Evolutionary conservation across 2,888 invertebrate species (phyloP).

Genomic region (Sminthurinus aureus): DNA sequence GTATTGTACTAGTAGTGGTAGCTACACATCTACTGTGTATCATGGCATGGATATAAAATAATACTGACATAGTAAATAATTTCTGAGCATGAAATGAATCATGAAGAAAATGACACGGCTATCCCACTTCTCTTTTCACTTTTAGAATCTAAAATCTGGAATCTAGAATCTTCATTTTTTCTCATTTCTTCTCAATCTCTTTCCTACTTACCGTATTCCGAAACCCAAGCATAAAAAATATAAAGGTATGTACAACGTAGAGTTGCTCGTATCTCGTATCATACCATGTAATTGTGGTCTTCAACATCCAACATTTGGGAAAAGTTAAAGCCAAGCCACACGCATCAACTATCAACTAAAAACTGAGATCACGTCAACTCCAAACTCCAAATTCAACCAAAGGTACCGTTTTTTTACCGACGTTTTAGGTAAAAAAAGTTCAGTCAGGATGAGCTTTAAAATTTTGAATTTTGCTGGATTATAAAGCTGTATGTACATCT

Average conservation of each 20-base stretch:
- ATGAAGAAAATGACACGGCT: conserved; percentile 33
- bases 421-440: neutral
- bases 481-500: no score
- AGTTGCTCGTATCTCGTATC: no score
- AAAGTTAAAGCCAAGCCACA: conserved; percentile 25
- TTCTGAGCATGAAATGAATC: conserved; percentile 35
- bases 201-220: no score
- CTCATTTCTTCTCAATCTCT: neutral
- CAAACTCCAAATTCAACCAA: conserved; percentile 10
- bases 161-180: neutral
- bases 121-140: conserved; percentile 15
- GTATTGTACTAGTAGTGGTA: no score
- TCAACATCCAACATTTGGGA: conserved; percentile 1
- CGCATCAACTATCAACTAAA: conserved; percentile 27
- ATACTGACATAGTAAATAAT: conserved; percentile 29
- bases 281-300: no score
- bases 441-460: neutral
- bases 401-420: neutral
- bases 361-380: conserved; percentile 33
- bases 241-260: no score
- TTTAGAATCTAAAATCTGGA: no score
- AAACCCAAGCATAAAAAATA: no score
- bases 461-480: neutral
- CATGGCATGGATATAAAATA: neutral
- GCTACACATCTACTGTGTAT: no score